phyloP scores from a whole-genome alignment of 2,797 vertebrate genomes.

The Urosaurus nigricauda region DNA sequence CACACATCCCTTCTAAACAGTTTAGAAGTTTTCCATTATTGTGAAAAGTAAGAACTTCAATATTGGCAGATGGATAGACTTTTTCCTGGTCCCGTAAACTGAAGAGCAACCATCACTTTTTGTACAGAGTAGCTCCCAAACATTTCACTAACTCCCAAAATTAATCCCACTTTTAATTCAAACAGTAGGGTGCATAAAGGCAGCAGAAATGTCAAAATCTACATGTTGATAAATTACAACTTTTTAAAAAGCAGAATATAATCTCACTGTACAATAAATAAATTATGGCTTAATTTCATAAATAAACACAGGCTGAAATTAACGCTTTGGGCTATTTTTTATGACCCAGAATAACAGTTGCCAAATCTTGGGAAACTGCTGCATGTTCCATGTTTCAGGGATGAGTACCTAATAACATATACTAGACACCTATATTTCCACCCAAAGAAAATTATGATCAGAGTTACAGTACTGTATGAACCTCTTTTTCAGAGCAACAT shows the following conservation, averaged over 20 bases:
- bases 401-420: slow-evolving; percentile 29
- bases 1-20: not conserved
- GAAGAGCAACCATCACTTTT: slow-evolving; percentile 52
- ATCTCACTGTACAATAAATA: slow-evolving; percentile 44
- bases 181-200: slow-evolving; percentile 40
- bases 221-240: slow-evolving; percentile 21
- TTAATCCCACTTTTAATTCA: slow-evolving; percentile 45
- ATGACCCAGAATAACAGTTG: slow-evolving; percentile 11
- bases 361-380: not conserved
- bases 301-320: slow-evolving; percentile 50
- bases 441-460: slow-evolving; percentile 27
- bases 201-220: slow-evolving; percentile 39
- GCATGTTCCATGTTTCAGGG: slow-evolving; percentile 47
- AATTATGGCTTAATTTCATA: slow-evolving; percentile 63
- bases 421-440: slow-evolving; percentile 52
- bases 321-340: slow-evolving; percentile 12
- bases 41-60: slow-evolving; percentile 44
- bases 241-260: slow-evolving; percentile 31
- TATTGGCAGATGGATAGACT: slow-evolving; percentile 18
- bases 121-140: slow-evolving; percentile 51
- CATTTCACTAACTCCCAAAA: slow-evolving; percentile 57
- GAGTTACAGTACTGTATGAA: slow-evolving; percentile 44
- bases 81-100: slow-evolving; percentile 49
- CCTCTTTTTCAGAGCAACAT: slow-evolving; percentile 49
- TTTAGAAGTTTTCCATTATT: slow-evolving; percentile 13